phyloP scores from a whole-genome alignment of 2,113 vertebrate genomes.

The Parotia lawesii region DNA sequence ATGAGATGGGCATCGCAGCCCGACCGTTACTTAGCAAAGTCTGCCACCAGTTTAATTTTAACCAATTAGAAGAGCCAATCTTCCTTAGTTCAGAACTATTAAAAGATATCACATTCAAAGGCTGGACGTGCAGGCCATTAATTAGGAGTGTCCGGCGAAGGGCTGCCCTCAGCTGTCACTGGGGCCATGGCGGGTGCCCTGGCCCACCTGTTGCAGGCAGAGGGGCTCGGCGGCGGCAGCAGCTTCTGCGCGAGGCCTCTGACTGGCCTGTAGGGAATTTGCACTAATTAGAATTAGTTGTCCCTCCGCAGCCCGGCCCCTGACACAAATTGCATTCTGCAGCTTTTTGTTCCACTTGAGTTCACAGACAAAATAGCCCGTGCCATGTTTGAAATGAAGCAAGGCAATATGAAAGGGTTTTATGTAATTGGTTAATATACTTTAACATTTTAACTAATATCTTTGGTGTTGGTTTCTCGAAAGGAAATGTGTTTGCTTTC shows the following conservation, averaged over 20 bases:
- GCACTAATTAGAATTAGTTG: conserved; percentile 87
- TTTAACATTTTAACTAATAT: conserved; percentile 79
- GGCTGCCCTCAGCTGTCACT: conserved; percentile 74
- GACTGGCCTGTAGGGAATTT: conserved; percentile 77
- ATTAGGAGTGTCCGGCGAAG: conserved; percentile 75
- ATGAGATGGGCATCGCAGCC: conserved; percentile 18
- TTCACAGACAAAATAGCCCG: conserved; percentile 84
- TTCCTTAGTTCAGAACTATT: conserved; percentile 68
- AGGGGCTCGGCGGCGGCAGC: conserved; percentile 59
- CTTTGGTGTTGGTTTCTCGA: conserved; percentile 58
- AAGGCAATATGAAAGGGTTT: conserved; percentile 83
- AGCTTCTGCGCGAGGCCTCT: conserved; percentile 68
- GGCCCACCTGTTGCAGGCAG: conserved; percentile 78
- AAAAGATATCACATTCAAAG: conserved; percentile 72
- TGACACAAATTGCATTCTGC: conserved; percentile 86
- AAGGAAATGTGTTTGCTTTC: conserved; percentile 63
- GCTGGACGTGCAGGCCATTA: conserved; percentile 64
- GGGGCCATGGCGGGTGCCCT: conserved; percentile 64
- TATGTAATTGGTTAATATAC: conserved; percentile 80
- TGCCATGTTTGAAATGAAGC: conserved; percentile 82
- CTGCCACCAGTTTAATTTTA: conserved; percentile 69
- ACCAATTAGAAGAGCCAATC: conserved; percentile 74
- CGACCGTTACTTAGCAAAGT: conserved; percentile 50
- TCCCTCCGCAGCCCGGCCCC: conserved; percentile 80
- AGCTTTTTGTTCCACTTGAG: conserved; percentile 85